Conservation (phyloP, 2,888 invertebrate genomes). For the Esperia sulphurella region DNA sequence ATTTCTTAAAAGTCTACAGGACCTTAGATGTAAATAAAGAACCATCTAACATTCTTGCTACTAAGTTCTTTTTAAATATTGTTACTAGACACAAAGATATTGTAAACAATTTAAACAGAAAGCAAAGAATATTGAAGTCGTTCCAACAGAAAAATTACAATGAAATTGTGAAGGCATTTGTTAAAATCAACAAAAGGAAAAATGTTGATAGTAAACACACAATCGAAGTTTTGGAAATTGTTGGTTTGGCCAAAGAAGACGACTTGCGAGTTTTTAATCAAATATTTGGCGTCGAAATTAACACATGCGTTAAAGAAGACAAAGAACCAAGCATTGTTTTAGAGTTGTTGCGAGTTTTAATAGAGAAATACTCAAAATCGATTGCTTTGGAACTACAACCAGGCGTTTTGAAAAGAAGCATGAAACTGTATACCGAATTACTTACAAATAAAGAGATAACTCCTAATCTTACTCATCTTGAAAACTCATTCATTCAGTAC, state of each 20-base stretch:
- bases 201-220: constrained; percentile 51
- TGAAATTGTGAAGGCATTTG: constrained; percentile 63
- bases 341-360: constrained; percentile 64
- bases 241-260: constrained; percentile 59
- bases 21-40: constrained; percentile 51
- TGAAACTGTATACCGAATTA: constrained; percentile 64
- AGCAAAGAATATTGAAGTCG: constrained; percentile 56
- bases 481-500: constrained; percentile 75
- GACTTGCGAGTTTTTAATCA: constrained; percentile 59
- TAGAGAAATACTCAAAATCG: constrained; percentile 65
- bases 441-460: constrained; percentile 54
- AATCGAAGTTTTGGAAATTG: constrained; percentile 57
- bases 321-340: constrained; percentile 73
- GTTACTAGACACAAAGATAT: constrained; percentile 45
- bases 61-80: constrained; percentile 52
- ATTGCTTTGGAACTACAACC: constrained; percentile 44
- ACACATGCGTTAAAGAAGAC: constrained; percentile 60
- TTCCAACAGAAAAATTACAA: constrained; percentile 77
- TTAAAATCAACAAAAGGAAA: constrained; percentile 63
- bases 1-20: constrained; percentile 57
- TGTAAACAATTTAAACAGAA: constrained; percentile 46
- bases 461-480: constrained; percentile 74
- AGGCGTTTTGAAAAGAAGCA: constrained; percentile 51
- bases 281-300: constrained; percentile 48
- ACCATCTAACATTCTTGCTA: constrained; percentile 41